phyloP scores from a whole-genome alignment of 2,797 vertebrate species.

The Poeciliopsis infans region DNA sequence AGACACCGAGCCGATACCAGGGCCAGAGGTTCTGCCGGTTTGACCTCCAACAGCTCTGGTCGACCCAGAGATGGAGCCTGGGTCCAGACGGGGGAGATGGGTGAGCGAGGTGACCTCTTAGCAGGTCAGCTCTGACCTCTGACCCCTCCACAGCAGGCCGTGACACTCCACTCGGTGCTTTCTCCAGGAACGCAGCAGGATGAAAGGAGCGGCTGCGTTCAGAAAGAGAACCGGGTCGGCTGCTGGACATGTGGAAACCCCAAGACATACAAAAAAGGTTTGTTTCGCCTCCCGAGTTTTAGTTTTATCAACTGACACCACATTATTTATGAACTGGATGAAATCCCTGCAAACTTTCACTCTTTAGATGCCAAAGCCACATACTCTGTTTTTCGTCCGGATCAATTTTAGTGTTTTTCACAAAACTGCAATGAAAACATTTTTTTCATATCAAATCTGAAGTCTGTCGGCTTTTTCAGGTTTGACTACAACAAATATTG shows the following conservation, averaged over 20 bases:
- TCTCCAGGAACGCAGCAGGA: slow-evolving; percentile 74
- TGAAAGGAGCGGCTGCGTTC: slow-evolving; percentile 68
- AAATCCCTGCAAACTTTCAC: slow-evolving; percentile 16
- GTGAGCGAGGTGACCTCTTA: slow-evolving; percentile 77
- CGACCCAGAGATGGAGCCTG: slow-evolving; percentile 35
- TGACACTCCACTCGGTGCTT: slow-evolving; percentile 70
- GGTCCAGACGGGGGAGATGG: slow-evolving; percentile 53
- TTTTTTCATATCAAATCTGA: no score
- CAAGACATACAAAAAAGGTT: slow-evolving; percentile 34
- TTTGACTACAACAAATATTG: no score
- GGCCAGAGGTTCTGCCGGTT: slow-evolving; percentile 74
- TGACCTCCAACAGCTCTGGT: slow-evolving; percentile 71
- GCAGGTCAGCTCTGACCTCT: slow-evolving; percentile 74
- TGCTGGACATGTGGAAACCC: slow-evolving; percentile 51
- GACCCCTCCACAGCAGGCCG: slow-evolving; percentile 70
- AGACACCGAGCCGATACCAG: slow-evolving; percentile 77
- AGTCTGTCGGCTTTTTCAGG: no score
- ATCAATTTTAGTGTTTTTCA: no score
- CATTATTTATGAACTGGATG: slow-evolving; percentile 35
- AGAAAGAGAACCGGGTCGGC: slow-evolving; percentile 16
- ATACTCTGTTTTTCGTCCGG: not conserved
- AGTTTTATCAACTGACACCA: slow-evolving; percentile 41
- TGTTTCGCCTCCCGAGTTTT: slow-evolving; percentile 56
- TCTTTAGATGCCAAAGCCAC: not conserved
- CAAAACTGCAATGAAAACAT: no score